phyloP scores from a whole-genome alignment of 1,140 invertebrate genomes.

The Bathynomus jamesi region DNA sequence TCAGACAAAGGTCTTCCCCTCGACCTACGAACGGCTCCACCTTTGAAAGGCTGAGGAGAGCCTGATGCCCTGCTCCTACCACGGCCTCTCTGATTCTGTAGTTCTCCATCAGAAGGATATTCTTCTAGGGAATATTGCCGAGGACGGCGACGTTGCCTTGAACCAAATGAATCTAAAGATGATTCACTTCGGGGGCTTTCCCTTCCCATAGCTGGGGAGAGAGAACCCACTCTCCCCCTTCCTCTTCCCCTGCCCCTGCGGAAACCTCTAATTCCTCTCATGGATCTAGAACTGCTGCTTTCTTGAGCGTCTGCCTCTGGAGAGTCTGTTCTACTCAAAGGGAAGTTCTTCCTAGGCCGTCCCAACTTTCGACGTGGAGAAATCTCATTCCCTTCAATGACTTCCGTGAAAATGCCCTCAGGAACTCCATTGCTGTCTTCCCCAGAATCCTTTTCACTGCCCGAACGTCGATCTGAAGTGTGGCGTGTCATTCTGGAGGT shows the following conservation, averaged over 20 bases:
- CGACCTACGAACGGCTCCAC: background rate
- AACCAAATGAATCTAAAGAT: background rate
- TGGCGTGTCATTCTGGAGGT: background rate
- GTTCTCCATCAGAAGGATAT: constrained; percentile 3
- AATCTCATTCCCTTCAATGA: background rate
- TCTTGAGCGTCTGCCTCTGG: background rate
- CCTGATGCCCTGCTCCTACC: background rate
- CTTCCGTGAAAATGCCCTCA: background rate
- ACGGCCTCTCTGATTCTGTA: background rate
- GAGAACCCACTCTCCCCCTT: background rate
- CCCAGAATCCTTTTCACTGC: constrained; percentile 27
- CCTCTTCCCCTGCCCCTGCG: constrained; percentile 10
- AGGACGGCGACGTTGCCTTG: constrained; percentile 8
- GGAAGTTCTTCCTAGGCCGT: constrained; percentile 1
- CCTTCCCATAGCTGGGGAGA: background rate
- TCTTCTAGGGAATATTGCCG: constrained; percentile 16
- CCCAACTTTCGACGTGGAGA: background rate
- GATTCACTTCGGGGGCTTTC: constrained; percentile 22
- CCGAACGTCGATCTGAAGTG: constrained; percentile 17
- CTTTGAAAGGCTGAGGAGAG: background rate
- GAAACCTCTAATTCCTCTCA: background rate
- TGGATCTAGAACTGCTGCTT: background rate
- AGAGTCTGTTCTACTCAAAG: background rate
- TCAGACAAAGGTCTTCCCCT: background rate
- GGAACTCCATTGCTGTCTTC: constrained; percentile 17